A percentile compares a stretch with the other conserved stretches of the same genome.
Conservation (phyloP, 2,113 vertebrate genomes). For the Syngnathus scovelli region DNA sequence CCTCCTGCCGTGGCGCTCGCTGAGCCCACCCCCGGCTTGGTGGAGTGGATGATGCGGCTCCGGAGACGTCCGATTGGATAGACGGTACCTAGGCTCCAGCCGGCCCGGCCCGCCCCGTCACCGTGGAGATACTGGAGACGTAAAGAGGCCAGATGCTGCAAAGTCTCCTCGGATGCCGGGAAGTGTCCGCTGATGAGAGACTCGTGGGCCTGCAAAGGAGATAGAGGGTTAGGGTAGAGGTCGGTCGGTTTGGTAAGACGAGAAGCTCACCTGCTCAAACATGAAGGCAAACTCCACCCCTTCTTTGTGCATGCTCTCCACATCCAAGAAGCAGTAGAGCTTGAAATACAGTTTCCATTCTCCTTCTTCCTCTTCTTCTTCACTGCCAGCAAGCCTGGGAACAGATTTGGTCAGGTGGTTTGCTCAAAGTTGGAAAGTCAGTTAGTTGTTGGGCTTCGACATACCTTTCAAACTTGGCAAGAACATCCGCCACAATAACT, state of each 20-base stretch:
- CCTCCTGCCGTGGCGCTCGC: conserved; percentile 49
- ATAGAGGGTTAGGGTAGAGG: background rate
- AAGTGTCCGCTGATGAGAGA: conserved; percentile 88
- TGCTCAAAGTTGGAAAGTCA: background rate
- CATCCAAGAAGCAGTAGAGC: conserved; percentile 88
- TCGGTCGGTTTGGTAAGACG: background rate
- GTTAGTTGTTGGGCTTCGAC: background rate
- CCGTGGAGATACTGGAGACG: conserved; percentile 86
- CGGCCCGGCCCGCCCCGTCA: conserved; percentile 77
- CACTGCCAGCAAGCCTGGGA: conserved; percentile 77
- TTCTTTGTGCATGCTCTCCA: conserved; percentile 87
- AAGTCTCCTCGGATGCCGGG: conserved; percentile 83
- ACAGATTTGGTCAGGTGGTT: background rate
- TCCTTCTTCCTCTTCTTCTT: conserved; percentile 81
- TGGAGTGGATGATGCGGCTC: conserved; percentile 83
- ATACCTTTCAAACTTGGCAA: conserved; percentile 96
- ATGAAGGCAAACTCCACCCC: conserved; percentile 93
- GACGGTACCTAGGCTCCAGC: conserved; percentile 80
- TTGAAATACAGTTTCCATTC: conserved; percentile 90
- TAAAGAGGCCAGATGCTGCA: conserved; percentile 83
- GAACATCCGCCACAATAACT: conserved; percentile 88
- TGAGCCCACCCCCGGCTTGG: conserved; percentile 70
- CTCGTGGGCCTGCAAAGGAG: conserved; percentile 79
- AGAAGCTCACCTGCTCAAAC: conserved; percentile 83
- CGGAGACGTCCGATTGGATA: conserved; percentile 86